Conservation (phyloP, 2,113 vertebrate species). For the Menidia beryllina region DNA sequence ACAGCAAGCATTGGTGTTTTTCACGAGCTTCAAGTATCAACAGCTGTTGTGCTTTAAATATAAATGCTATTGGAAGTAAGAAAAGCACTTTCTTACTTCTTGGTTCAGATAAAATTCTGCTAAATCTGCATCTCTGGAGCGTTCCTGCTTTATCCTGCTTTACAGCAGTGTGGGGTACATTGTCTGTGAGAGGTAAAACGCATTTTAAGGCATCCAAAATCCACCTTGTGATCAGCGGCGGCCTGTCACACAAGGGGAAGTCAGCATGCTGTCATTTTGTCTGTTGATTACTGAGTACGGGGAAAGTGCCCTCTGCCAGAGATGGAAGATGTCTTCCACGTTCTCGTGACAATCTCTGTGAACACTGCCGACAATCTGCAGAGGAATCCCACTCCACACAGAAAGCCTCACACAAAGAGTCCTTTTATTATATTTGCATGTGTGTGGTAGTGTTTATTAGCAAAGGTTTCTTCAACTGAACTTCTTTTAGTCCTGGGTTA, state of each 20-base stretch:
- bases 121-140: slow-evolving; percentile 14
- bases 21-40: neutral
- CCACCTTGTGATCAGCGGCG: slow-evolving; percentile 63
- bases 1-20: neutral
- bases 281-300: slow-evolving; percentile 42
- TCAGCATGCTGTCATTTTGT: slow-evolving; percentile 67
- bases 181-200: slow-evolving; percentile 29
- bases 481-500: neutral
- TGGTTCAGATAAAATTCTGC: slow-evolving; percentile 22
- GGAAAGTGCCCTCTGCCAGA: slow-evolving; percentile 58
- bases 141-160: slow-evolving; percentile 29
- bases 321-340: slow-evolving; percentile 59
- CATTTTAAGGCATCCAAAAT: slow-evolving; percentile 58
- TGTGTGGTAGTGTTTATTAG: neutral
- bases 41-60: neutral
- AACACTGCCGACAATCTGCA: slow-evolving; percentile 32
- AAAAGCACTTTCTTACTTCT: neutral
- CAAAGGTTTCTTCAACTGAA: neutral
- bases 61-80: neutral
- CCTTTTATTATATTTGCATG: neutral
- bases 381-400: slow-evolving; percentile 22
- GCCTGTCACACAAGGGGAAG: slow-evolving; percentile 56
- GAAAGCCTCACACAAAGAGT: neutral
- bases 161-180: slow-evolving; percentile 16
- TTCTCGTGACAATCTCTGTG: slow-evolving; percentile 27